Base-by-base conservation (phyloP, 1,140 invertebrate genomes). In the Nylanderia fulva region DNA sequence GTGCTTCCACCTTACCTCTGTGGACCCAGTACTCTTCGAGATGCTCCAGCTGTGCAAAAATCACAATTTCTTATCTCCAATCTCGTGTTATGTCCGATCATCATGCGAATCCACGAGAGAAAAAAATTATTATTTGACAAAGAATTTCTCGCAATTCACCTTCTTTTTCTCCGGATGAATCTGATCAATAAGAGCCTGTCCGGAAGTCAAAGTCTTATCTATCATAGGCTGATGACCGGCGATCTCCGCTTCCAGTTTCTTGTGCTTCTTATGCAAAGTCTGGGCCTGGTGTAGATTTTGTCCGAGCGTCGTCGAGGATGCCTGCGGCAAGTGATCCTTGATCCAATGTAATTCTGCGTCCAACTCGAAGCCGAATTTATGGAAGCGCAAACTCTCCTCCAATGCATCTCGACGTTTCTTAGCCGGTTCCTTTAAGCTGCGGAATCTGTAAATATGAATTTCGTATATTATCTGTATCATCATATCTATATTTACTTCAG, bases 301-400 rank as follows among this genome's bases (percentile, higher is more conserved):
- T 0, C 97, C 97, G 4, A 97, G 92, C 7, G 96, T 96, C 2
- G 97, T 96, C 1, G 98, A 98, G 0, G 96, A 96, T 1, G 98
- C 98, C 5, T 97, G 96, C 4, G 97, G 97, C 74, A 97, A 92
- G 87, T 98, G 97, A 93, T 99, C 99, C 48, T 97, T 97, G 74
- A 99, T 98, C 99, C 99, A 99, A 92, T 99, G 98, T 89, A 99
- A 95, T 94, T 99, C 99, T 0, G 97, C 97, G 80, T 99, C 98
- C 48, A 99, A 95, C 93, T 99, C 98, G 92, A 99, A 99, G 33
- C 97, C 97, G 94, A 99, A 99, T 93, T 99, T 99, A 93, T 99
- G 98, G 91, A 98, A 98, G 84, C 97, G 96, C 6, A 98, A 91
- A 45, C 98, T 98, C 93, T 99, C 98, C 92, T 99, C 98, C 4